Conservation (phyloP, 2,888 invertebrate species). For the Pachliopta kotzebuea region DNA sequence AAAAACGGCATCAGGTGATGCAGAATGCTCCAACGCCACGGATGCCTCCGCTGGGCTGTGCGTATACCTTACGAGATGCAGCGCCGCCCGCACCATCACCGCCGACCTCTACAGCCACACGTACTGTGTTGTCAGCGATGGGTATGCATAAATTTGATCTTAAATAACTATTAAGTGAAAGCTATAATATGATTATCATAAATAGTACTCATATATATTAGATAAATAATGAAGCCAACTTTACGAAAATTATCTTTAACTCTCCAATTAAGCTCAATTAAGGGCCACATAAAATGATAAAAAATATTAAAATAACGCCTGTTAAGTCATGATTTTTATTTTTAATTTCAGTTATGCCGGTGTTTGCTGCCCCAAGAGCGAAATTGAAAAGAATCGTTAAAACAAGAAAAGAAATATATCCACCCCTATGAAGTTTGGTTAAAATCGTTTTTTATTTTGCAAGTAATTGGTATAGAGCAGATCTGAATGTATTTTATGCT, state of each 20-base stretch:
- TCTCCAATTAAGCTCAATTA: no score
- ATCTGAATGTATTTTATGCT: slow-evolving; percentile 2
- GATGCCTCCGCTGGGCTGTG: slow-evolving; percentile 55
- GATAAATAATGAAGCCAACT: no score
- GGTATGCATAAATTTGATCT: slow-evolving; percentile 38
- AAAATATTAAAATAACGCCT: not conserved
- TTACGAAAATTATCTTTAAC: no score
- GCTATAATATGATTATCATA: no score
- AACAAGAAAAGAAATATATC: not conserved
- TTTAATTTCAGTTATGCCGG: slow-evolving; percentile 64
- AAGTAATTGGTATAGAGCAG: not conserved
- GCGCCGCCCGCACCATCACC: slow-evolving; percentile 46
- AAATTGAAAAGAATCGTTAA: slow-evolving; percentile 15
- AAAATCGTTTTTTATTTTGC: not conserved
- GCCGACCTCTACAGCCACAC: slow-evolving; percentile 46
- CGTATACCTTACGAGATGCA: slow-evolving; percentile 63
- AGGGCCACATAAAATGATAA: no score
- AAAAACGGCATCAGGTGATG: slow-evolving; percentile 41
- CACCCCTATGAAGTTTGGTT: not conserved
- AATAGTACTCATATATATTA: no score
- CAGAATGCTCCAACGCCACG: slow-evolving; percentile 36
- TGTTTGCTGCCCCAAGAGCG: slow-evolving; percentile 59
- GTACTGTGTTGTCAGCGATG: slow-evolving; percentile 55
- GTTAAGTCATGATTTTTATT: not conserved
- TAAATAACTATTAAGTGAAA: not conserved